Conservation (phyloP, 2,797 vertebrate genomes). For the Rousettus madagascariensis region DNA sequence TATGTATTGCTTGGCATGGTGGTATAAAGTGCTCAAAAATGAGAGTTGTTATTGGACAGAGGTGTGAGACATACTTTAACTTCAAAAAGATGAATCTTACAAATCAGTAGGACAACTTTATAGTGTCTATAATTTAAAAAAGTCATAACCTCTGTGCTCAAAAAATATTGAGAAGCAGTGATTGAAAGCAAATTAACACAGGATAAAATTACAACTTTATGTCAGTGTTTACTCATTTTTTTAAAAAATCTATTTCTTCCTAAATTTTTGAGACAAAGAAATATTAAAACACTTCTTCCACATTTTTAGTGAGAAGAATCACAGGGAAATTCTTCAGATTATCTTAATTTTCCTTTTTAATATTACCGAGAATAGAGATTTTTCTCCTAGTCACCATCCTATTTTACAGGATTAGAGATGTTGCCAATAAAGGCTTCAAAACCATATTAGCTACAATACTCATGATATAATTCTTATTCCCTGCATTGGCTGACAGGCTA, state of each 20-base stretch:
- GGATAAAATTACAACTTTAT: neutral
- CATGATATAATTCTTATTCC: neutral
- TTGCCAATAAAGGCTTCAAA: neutral
- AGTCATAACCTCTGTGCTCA: neutral
- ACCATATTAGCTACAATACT: neutral
- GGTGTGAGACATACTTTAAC: neutral
- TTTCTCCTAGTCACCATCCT: neutral
- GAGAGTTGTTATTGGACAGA: neutral
- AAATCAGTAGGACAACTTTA: neutral
- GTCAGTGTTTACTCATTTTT: neutral
- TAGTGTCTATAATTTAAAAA: neutral
- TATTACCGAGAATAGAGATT: neutral
- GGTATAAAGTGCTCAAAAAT: neutral
- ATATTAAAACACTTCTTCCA: neutral
- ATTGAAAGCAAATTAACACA: neutral
- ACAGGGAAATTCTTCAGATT: neutral
- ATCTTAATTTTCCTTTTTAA: neutral
- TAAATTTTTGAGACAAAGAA: conserved; percentile 2
- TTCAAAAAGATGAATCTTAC: neutral
- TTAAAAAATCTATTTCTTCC: neutral
- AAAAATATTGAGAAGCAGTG: neutral
- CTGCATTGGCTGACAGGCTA: neutral
- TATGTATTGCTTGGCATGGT: neutral
- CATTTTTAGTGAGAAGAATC: neutral
- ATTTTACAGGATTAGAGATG: neutral